Evolutionary conservation across 2,888 invertebrate genomes (phyloP), one percentile per base, ranked within the genome.

Genomic region (Tetheella fluctuosa): DNA sequence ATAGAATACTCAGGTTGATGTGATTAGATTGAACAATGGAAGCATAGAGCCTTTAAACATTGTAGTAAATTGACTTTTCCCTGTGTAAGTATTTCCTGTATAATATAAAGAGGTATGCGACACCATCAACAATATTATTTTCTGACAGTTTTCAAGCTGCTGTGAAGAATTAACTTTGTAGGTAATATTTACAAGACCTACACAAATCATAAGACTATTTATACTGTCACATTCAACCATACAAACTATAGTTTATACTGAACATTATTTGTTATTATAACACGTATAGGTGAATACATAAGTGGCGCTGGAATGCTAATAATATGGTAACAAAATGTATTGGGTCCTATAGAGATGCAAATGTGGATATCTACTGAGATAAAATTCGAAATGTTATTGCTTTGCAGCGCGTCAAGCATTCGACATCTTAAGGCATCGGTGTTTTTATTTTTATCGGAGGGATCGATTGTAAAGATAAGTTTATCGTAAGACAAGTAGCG

Each of bases 401-500:
- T 84, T 83, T 82, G 85, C 82, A 83, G 85, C 86, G 87, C 88
- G 86, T 89, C 89, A 90, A 88, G 85, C 81, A 79, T 85, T 83
- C 84, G 84, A 85, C 88, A 82, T 87, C 79, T 80, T 80, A 79
- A 83, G 79, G 81, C 82, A 81, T 80, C 79, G 78, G 81, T 80
- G 84, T 83, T 85, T 85, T 89, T 89, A 86, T 89, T 90, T 91
- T 91, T 91, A 91, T 91, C 91, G 85, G 77, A 79, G 85, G 90
- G 88, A 91, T 91, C 91, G 92, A 92, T 91, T 88, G 88, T 90
- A 83, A 88, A 92, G 92, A 92, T 92, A 93, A 91, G 87, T 89
- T 86, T 84, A 86, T 88, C 90, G 91, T 91, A 93, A 93, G 91
- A 93, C 92, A 86, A 91, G 93, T 91, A 92, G 93, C 90, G 92